Evolutionary conservation across 2,888 invertebrate genomes (phyloP), one percentile per base, ranked within the genome.

Genomic region (Noctua comes): DNA sequence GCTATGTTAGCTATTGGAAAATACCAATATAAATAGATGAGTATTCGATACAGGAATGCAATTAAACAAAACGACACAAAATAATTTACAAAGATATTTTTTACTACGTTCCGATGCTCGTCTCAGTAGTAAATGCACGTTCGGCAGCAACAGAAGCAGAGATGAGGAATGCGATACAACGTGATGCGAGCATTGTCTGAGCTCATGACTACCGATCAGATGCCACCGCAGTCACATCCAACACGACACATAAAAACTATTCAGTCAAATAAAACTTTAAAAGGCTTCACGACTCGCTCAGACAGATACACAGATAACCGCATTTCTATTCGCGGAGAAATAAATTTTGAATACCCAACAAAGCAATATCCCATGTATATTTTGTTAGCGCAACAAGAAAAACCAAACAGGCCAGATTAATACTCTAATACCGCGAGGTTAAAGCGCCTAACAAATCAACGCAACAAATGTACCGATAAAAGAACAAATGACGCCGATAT

Each of bases 401-500:
- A 89, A 91, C 86, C 86, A 88, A 84, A 88, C 88, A 87, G 79
- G 76, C 83, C 76, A 90, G 91, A 94, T 91, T 91, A 92, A 94
- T 94, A 91, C 89, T 90, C 89, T 89, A 92, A 93, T 93, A 92
- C 90, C 82, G 86, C 77, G 92, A 94, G 93, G 94, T 95, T 94
- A 95, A 94, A 94, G 94, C 94, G 93, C 93, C 93, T 81, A 92
- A 96, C 96, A 96, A 96, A 96, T 96, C 96, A 95, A 94, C 93
- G 94, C 94, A 95, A 96, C 93, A 96, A 96, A 96, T 96, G 95
- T 93, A 92, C 93, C 96, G 96, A 96, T 96, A 95, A 93, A 88
- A 89, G 93, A 94, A 96, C 96, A 96, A 96, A 96, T 95, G 96
- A 95, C 90, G 93, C 89, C 95, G 91, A 96, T 96, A 96, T 97